Evolutionary conservation across 2,888 invertebrate genomes (phyloP).

Genomic region (Lapara coniferarum): DNA sequence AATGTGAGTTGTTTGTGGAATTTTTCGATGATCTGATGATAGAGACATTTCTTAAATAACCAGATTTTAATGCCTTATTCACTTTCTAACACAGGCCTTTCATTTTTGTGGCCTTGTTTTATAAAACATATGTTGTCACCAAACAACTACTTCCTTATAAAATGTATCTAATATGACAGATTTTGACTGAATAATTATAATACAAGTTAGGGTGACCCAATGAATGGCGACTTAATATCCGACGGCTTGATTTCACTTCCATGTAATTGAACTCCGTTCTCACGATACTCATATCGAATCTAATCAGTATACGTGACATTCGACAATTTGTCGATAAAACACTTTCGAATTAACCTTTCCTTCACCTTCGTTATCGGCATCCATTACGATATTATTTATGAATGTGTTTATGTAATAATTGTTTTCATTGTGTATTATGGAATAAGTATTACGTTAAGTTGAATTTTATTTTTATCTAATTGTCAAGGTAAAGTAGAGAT

Average conservation of each 20-base stretch:
- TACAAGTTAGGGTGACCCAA: no score
- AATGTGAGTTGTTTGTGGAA: not conserved
- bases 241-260: no score
- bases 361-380: slow-evolving; percentile 20
- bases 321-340: slow-evolving; percentile 14
- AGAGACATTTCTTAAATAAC: not conserved
- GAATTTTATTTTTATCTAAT: slow-evolving; percentile 35
- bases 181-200: no score
- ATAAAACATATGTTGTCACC: no score
- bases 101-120: not conserved
- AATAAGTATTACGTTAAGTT: slow-evolving; percentile 16
- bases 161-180: no score
- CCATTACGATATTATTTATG: not conserved
- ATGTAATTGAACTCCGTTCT: not conserved
- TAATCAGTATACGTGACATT: not conserved
- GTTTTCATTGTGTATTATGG: slow-evolving; percentile 6
- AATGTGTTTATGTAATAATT: not conserved
- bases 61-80: not conserved
- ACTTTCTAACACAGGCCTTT: not conserved
- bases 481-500: slow-evolving; percentile 41
- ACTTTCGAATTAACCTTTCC: slow-evolving; percentile 10
- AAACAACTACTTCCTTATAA: no score
- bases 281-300: slow-evolving; percentile 2
- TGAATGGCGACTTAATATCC: no score
- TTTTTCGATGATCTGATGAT: no score